These are phyloP conservation scores for Tetheella fluctuosa DNA, from an alignment of 2,888 invertebrate genomes.

Conservation along the genomic window DNA sequence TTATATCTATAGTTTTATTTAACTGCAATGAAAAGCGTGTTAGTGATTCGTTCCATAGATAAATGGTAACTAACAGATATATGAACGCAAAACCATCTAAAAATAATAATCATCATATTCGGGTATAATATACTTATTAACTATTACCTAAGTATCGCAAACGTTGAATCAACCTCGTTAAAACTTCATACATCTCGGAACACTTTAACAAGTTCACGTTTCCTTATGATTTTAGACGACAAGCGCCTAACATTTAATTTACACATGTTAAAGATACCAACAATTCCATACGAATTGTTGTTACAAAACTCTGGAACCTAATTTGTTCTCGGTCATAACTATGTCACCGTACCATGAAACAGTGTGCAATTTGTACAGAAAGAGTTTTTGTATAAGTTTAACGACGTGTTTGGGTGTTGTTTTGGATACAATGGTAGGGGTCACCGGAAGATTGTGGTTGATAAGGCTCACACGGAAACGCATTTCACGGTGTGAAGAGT, in stretches of 20 bases:
- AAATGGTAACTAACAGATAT: not conserved
- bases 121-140: conserved; percentile 28
- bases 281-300: conserved; percentile 26
- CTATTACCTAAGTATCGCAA: conserved; percentile 49
- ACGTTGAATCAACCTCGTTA: conserved; percentile 60
- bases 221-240: conserved; percentile 55
- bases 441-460: conserved; percentile 43
- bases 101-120: conserved; percentile 14
- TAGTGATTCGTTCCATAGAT: not conserved
- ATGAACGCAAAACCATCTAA: not conserved
- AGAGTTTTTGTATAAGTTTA: conserved; percentile 7
- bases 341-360: conserved; percentile 11
- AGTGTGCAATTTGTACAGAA: conserved; percentile 11
- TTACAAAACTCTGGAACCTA: conserved; percentile 14
- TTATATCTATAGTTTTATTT: not conserved
- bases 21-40: not conserved
- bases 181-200: conserved; percentile 63
- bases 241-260: conserved; percentile 46
- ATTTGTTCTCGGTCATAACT: conserved; percentile 11
- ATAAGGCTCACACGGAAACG: conserved; percentile 52
- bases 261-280: conserved; percentile 40
- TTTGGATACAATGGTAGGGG: conserved; percentile 28
- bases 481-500: conserved; percentile 51
- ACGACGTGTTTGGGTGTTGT: conserved; percentile 8
- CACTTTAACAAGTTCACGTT: conserved; percentile 59